Conservation (phyloP, 1,140 invertebrate genomes). For the Caerostris darwini region DNA sequence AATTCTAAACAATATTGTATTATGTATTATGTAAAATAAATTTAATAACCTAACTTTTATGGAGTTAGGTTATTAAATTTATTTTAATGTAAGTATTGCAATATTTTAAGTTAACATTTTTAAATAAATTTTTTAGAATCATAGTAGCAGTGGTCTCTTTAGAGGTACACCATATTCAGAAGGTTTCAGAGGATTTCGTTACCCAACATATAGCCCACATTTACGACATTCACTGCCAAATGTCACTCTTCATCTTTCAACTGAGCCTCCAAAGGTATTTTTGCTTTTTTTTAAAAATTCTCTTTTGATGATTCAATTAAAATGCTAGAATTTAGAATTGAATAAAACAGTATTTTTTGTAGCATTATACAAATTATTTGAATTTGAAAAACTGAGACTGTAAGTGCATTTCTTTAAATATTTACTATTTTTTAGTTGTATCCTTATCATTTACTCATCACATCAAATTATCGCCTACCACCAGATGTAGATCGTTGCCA, state of each 20-base stretch:
- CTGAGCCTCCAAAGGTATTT: constrained; percentile 90
- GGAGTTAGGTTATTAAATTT: too few species aligned
- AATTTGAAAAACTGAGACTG: too few species aligned
- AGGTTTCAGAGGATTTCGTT: constrained; percentile 84
- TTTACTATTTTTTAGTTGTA: constrained; percentile 86
- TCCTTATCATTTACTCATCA: constrained; percentile 96
- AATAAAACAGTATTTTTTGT: not conserved
- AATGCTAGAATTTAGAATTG: not conserved
- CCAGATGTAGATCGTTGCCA: constrained; percentile 98
- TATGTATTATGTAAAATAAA: too few species aligned
- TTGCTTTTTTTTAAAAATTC: not conserved
- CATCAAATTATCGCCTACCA: constrained; percentile 97
- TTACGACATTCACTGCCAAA: constrained; percentile 94
- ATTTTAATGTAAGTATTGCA: too few species aligned
- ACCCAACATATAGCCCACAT: constrained; percentile 83
- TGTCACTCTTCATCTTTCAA: constrained; percentile 87
- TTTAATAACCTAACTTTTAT: too few species aligned
- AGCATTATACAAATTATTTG: not conserved
- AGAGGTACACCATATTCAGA: constrained; percentile 89
- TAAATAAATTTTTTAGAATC: constrained; percentile 83
- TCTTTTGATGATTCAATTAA: too few species aligned
- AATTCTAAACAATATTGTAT: too few species aligned
- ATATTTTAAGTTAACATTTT: too few species aligned
- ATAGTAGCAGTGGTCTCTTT: constrained; percentile 83
- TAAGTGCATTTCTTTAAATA: too few species aligned